Evolutionary conservation across 1,140 invertebrate species (phyloP), one percentile per base, ranked within the genome.

Genomic region (Lucilia sericata): DNA sequence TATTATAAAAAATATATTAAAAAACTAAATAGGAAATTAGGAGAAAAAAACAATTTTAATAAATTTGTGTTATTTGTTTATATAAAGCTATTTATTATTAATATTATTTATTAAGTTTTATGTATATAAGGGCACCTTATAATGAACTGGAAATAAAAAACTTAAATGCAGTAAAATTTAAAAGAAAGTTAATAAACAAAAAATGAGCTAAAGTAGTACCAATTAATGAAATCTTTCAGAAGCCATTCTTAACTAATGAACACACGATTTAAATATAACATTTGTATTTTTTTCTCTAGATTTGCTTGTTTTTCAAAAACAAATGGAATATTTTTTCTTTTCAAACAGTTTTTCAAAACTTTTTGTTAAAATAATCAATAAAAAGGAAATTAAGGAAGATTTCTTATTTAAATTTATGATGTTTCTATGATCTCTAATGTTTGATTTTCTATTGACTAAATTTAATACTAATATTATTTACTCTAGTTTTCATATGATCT

Each of bases 381-480:
- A 19, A 70, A 12, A 70, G 3, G 25, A 3, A 70, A 70, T 5
- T 70, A 70, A 70, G 65, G 65, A 70, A 70, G 65, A 25, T 70
- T 70, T 19, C n/a, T 19, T 70, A 8, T 9, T 82, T 47, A 36
- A 30, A 30, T 30, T 30, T 30, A 30, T 30, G 25, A 30, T 30
- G 25, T 30, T 30, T 30, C 25, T 30, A 30, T 30, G 25, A 30
- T 30, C 5, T 65, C n/a, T 42, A 42, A 30, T 34, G 5, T 55
- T 60, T 65, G 42, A 8, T 51, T 51, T 0, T 65, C 82, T 87
- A 91, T 83, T 91, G 90, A 84, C 93, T 92, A 65, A 94, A 91
- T 86, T 93, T 93, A 47, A 93, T 92, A 5, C 92, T 95, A 84
- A 96, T 94, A 86, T 95, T 95, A 74, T 94, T 93, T 0, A 94